These are phyloP conservation scores for Scaptomyza flava DNA, from an alignment of 2,888 invertebrate species.

Conservation along the genomic window DNA sequence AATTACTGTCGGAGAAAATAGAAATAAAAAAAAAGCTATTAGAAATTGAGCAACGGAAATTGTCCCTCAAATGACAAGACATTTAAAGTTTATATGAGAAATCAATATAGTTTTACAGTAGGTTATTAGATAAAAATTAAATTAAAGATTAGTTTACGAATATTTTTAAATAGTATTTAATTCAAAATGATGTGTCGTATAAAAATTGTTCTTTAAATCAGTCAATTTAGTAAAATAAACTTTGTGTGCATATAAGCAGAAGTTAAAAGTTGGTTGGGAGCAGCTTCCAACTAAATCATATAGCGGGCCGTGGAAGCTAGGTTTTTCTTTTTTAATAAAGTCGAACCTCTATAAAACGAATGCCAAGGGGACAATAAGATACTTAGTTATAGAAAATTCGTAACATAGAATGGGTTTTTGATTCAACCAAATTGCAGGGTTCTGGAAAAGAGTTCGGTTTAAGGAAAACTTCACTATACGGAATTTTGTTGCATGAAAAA, in stretches of 20 bases:
- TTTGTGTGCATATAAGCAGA: not conserved
- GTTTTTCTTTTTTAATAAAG: no score
- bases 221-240: conserved; percentile 12
- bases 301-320: no score
- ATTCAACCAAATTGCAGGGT: no score
- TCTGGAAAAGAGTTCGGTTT: no score
- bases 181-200: conserved; percentile 7
- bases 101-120: conserved; percentile 13
- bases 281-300: not conserved
- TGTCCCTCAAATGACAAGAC: conserved; percentile 53
- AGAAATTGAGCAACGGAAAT: conserved; percentile 64
- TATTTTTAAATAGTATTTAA: conserved; percentile 16
- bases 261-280: not conserved
- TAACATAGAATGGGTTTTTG: no score
- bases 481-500: no score
- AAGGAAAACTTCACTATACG: no score
- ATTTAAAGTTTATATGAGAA: not conserved
- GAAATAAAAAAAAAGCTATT: conserved; percentile 60
- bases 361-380: no score
- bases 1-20: conserved; percentile 61
- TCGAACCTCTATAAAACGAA: no score
- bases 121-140: conserved; percentile 26
- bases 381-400: no score
- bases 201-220: not conserved
- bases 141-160: conserved; percentile 9